These are phyloP conservation scores for Malacoraja senta DNA, from an alignment of 2,797 vertebrate genomes.

Conservation along the genomic window DNA sequence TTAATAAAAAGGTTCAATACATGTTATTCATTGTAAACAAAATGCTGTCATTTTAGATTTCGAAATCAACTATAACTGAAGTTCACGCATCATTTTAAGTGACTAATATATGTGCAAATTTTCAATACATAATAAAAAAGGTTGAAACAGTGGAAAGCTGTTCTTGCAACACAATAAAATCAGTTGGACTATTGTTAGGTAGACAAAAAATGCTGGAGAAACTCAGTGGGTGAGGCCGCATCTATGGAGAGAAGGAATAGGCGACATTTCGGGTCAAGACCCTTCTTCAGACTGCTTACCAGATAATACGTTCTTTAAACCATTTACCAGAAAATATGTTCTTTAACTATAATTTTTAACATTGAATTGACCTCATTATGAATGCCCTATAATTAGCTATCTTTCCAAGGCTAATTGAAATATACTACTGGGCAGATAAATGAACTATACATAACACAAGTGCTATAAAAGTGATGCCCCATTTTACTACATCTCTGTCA, in stretches of 20 bases:
- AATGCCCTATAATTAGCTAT: not conserved
- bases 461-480: not conserved
- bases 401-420: not conserved
- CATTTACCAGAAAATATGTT: too few relatives aligned
- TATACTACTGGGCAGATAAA: not conserved
- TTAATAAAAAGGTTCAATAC: not conserved
- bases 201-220: too few relatives aligned
- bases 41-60: not conserved
- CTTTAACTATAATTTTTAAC: not conserved
- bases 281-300: too few relatives aligned
- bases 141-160: not conserved
- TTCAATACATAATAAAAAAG: not conserved
- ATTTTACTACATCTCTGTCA: not conserved
- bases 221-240: too few relatives aligned
- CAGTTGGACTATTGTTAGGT: not conserved
- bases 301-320: not conserved
- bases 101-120: not conserved
- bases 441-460: not conserved
- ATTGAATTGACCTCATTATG: not conserved
- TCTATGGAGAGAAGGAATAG: too few relatives aligned
- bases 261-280: too few relatives aligned
- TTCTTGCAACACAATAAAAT: not conserved
- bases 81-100: not conserved
- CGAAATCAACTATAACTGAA: not conserved
- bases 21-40: not conserved